These are phyloP conservation scores for Drosophila biarmipes DNA, from an alignment of 1,140 invertebrate genomes.

Conservation along the genomic window DNA sequence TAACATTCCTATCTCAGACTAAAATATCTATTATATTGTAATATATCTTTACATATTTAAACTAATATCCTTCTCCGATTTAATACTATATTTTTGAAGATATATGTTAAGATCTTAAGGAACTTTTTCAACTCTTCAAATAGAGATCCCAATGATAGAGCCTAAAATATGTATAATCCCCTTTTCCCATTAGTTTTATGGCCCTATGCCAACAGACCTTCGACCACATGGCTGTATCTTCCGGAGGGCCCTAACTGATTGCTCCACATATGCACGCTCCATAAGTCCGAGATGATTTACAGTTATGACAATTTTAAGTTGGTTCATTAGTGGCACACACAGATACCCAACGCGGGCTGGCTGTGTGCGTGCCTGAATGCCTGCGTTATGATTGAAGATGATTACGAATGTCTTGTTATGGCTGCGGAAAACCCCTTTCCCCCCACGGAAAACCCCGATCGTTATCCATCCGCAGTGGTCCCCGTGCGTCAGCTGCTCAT, in stretches of 20 bases:
- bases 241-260: conserved; percentile 44
- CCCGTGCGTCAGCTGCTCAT: conserved; percentile 43
- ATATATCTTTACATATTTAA: too few relatives aligned
- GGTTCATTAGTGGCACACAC: conserved; percentile 69
- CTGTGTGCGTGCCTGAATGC: conserved; percentile 45
- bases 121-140: too few relatives aligned
- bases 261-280: conserved; percentile 73
- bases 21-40: too few relatives aligned
- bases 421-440: conserved; percentile 31
- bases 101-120: too few relatives aligned
- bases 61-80: too few relatives aligned
- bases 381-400: conserved; percentile 78
- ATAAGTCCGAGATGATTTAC: conserved; percentile 74
- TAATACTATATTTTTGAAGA: too few relatives aligned
- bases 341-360: conserved; percentile 11
- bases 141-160: too few relatives aligned
- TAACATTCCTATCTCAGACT: too few relatives aligned
- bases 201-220: conserved; percentile 27
- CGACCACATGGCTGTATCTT: conserved; percentile 4
- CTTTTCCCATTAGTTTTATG: neutral
- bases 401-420: conserved; percentile 80
- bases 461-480: conserved; percentile 31
- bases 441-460: conserved; percentile 19
- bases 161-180: neutral
- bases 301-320: conserved; percentile 81